A percentile compares a stretch with the other conserved stretches of the same genome.
Evolutionary conservation across 1,140 invertebrate species (phyloP).

Genomic region (Solenopsis invicta): DNA sequence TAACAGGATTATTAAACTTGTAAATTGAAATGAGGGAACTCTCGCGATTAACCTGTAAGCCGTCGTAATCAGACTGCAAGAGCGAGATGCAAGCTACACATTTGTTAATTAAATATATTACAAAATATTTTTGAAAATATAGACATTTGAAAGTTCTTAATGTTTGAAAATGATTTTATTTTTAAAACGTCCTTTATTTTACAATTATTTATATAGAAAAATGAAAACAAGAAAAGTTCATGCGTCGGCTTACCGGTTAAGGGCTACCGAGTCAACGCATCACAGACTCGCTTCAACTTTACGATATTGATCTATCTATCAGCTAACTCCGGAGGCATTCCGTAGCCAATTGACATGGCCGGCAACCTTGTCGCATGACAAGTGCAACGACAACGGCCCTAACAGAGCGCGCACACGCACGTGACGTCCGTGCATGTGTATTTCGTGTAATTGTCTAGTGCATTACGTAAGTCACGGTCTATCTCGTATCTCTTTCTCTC

Average conservation of each 20-base stretch:
- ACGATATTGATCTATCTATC: conserved; percentile 22
- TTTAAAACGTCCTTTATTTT: too few relatives aligned
- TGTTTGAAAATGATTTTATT: too few relatives aligned
- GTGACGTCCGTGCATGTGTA: conserved; percentile 50
- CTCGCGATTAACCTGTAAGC: too few relatives aligned
- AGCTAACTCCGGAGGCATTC: neutral
- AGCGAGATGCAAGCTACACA: too few relatives aligned
- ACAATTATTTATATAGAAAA: too few relatives aligned
- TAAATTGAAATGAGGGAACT: neutral
- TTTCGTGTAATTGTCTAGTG: conserved; percentile 64
- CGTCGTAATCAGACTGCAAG: too few relatives aligned
- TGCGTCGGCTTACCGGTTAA: too few relatives aligned
- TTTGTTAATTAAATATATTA: too few relatives aligned
- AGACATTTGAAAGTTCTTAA: too few relatives aligned
- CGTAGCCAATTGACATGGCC: conserved; percentile 24
- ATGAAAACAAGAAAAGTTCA: too few relatives aligned
- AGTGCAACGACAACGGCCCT: conserved; percentile 17
- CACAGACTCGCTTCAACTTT: neutral
- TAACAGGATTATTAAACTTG: neutral
- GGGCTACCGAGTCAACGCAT: neutral
- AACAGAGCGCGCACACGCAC: conserved; percentile 37
- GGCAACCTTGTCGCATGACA: conserved; percentile 26
- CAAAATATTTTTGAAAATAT: too few relatives aligned
- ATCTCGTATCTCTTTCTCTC: neutral
- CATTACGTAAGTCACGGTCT: conserved; percentile 72